Base-by-base conservation (phyloP, 2,113 vertebrate genomes). In the Cochlearius cochlearius region DNA sequence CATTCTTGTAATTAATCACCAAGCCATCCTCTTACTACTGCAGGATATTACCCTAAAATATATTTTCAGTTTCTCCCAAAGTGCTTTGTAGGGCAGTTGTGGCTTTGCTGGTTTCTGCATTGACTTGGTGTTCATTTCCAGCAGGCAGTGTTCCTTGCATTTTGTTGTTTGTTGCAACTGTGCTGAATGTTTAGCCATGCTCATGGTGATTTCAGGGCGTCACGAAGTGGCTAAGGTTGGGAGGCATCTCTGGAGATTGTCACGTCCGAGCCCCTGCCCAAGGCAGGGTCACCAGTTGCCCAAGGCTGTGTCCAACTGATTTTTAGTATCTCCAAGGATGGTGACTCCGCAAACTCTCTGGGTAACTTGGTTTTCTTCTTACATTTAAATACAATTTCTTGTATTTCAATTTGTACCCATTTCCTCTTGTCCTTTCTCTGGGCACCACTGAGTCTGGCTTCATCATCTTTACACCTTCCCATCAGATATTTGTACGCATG, bases 401-500 rank as follows among this genome's bases (percentile, higher is more conserved):
- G 30, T 79, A 8, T 79, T 93, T 79, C 41, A 26, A 0, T 62
- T 91, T 32, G 30, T 43, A 13, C 32, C 30, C 21, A 8, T 76
- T 92, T 95, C 67, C 53, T 90, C 23, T 75, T 75, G 62, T 63
- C n/a, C 15, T 67, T 91, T 59, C 38, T 87, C 7, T 43, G 76
- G 76, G 38, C 80, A 67, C 53, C 67, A 23, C 20, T 21, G 20
- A 67, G 81, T 76, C 81, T 93, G 67, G 58, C 53, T 68, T 68
- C 10, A 5, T 64, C 19, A 21, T 92, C n/a, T 68, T 64, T 30
- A 45, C 10, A 41, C 22, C 15, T 43, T 96, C 63, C 68, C 43
- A 27, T 34, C 49, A 36, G 43, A 49, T 55, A 30, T 43, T 63
- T 71, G 8, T 59, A 29, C 0, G 0, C 26, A 16, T 7, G 29